Percentiles rank a stretch among this genome's conserved stretches.
These are phyloP conservation scores for Poeciliopsis paucimaculata DNA, from an alignment of 2,797 vertebrate species.

Conservation along the genomic window DNA sequence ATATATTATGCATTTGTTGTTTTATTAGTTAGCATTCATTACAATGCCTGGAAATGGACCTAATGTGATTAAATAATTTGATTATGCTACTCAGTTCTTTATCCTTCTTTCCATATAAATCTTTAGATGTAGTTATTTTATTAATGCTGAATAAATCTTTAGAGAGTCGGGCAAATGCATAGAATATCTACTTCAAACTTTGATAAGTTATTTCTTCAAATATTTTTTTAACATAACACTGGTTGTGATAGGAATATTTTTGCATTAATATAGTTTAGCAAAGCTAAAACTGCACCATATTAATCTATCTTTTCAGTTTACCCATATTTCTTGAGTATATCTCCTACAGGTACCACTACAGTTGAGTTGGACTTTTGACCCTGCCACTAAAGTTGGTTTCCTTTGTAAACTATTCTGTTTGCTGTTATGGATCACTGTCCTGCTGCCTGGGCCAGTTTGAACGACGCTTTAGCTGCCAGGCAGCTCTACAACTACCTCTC, in stretches of 20 bases:
- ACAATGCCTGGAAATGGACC: background rate
- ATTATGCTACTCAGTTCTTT: background rate
- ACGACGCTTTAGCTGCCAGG: too few relatives aligned
- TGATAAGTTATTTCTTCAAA: background rate
- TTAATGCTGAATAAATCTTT: background rate
- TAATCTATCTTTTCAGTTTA: slow-evolving; percentile 4
- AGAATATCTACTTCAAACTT: background rate
- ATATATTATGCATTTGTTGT: background rate
- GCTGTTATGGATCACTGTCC: background rate
- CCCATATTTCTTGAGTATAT: background rate
- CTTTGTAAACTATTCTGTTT: background rate
- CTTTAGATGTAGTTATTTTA: background rate
- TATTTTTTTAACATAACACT: background rate
- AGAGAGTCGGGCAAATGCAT: background rate
- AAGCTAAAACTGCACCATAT: background rate
- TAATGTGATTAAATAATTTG: background rate
- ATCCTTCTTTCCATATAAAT: background rate
- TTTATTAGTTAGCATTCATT: background rate
- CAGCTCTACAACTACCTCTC: background rate
- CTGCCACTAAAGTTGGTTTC: background rate
- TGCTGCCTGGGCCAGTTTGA: too few relatives aligned
- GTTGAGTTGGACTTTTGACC: background rate
- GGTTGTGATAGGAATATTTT: background rate
- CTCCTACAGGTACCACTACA: background rate
- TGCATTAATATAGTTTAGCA: background rate